A percentile compares a stretch with the other conserved stretches of the same genome.
Conservation (phyloP, 2,113 vertebrate species). For the Tupaia tana region DNA sequence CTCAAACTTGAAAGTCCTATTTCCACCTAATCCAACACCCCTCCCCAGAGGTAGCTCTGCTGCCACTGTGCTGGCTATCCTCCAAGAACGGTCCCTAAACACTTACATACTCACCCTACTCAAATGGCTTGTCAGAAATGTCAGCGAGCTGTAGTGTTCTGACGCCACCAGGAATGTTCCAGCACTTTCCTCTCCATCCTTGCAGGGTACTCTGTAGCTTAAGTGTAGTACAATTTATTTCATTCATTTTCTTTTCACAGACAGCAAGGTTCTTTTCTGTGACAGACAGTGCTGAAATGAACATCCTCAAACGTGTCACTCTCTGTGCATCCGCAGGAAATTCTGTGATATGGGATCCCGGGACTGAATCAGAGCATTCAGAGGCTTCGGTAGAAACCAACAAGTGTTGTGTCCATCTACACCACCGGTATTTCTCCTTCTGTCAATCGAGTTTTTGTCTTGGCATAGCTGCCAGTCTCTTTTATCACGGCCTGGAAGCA, state of each 20-base stretch:
- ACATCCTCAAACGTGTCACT: background rate
- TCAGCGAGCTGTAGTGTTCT: background rate
- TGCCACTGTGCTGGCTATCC: background rate
- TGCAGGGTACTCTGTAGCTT: background rate
- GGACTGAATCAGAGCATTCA: background rate
- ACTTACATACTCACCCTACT: background rate
- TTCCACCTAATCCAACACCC: background rate
- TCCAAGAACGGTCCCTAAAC: background rate
- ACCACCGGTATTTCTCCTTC: background rate
- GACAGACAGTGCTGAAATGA: background rate
- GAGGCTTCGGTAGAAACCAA: background rate
- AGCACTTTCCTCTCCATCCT: background rate
- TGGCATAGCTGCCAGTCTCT: background rate
- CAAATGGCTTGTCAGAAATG: background rate
- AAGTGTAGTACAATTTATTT: background rate
- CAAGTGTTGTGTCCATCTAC: background rate
- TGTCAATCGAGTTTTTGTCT: background rate
- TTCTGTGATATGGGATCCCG: background rate
- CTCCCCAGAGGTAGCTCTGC: background rate
- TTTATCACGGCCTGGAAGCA: background rate
- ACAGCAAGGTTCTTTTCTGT: background rate
- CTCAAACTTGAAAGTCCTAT: slow-evolving; percentile 24
- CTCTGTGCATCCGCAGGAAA: too few relatives aligned
- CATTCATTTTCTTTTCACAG: background rate
- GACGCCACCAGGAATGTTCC: background rate